Conservation (phyloP, 2,888 invertebrate genomes). For the Phortica magna region DNA sequence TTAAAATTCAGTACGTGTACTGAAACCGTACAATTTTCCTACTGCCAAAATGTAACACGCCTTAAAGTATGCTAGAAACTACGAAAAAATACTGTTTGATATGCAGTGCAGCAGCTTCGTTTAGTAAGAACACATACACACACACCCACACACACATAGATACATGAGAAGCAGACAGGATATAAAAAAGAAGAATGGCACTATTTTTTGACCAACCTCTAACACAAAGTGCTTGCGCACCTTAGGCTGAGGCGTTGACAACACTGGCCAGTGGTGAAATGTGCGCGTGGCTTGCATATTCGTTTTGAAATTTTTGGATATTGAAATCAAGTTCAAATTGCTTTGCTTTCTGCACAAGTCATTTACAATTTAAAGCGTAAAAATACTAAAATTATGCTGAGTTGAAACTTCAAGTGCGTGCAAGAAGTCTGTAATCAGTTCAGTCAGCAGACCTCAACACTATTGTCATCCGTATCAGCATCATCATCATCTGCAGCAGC, state of each 20-base stretch:
- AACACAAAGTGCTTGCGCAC: not conserved
- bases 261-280: not conserved
- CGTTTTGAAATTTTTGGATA: not conserved
- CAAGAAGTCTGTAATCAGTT: not conserved
- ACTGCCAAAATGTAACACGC: not conserved
- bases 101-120: constrained; percentile 9
- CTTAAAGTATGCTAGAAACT: constrained; percentile 9
- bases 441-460: not conserved
- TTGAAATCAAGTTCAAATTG: not conserved
- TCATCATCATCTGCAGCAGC: no score
- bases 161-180: not conserved
- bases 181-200: not conserved
- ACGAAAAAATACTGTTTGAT: not conserved
- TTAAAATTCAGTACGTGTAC: constrained; percentile 10
- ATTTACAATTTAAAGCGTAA: no score
- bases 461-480: no score
- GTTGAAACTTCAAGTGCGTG: not conserved
- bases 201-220: not conserved
- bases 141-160: not conserved
- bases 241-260: not conserved
- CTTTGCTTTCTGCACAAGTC: no score
- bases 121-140: not conserved
- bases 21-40: not conserved
- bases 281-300: not conserved
- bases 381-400: not conserved